These are phyloP conservation scores for Scomber japonicus DNA, from an alignment of 2,113 vertebrate species.

Conservation along the genomic window DNA sequence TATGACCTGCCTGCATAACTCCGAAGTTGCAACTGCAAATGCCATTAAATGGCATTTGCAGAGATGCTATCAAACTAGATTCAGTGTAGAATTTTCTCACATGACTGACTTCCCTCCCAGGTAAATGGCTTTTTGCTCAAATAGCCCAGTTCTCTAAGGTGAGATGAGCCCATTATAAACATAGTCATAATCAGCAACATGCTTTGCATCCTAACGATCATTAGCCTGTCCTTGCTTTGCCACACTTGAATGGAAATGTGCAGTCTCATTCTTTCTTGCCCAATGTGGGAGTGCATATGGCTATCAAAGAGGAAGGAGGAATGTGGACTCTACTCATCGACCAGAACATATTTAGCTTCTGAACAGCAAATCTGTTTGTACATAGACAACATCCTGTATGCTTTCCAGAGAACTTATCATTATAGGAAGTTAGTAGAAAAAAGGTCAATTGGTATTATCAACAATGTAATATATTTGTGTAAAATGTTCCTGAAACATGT, in stretches of 20 bases:
- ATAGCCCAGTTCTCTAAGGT: constrained; percentile 60
- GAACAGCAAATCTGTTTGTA: constrained; percentile 36
- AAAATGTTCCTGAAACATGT: too few relatives aligned
- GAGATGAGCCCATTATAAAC: constrained; percentile 68
- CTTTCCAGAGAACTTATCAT: not conserved
- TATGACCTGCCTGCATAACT: constrained; percentile 35
- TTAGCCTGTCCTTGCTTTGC: constrained; percentile 61
- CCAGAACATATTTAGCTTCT: constrained; percentile 22
- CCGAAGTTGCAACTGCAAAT: constrained; percentile 59
- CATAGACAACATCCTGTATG: constrained; percentile 1
- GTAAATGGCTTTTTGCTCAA: constrained; percentile 69
- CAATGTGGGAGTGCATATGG: constrained; percentile 32
- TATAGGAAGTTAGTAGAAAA: constrained; percentile 28
- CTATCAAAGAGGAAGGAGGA: constrained; percentile 5
- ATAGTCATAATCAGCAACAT: constrained; percentile 69
- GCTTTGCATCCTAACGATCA: constrained; percentile 68
- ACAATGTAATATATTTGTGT: not conserved
- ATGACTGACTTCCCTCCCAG: constrained; percentile 54
- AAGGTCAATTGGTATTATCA: constrained; percentile 33
- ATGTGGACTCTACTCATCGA: constrained; percentile 23
- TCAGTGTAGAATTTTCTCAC: constrained; percentile 58
- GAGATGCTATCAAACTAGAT: constrained; percentile 54
- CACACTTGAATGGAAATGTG: constrained; percentile 51
- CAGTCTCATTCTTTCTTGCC: constrained; percentile 25
- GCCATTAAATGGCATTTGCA: constrained; percentile 65